Base-by-base conservation (phyloP, 2,113 vertebrate species). In the Mastomys coucha region DNA sequence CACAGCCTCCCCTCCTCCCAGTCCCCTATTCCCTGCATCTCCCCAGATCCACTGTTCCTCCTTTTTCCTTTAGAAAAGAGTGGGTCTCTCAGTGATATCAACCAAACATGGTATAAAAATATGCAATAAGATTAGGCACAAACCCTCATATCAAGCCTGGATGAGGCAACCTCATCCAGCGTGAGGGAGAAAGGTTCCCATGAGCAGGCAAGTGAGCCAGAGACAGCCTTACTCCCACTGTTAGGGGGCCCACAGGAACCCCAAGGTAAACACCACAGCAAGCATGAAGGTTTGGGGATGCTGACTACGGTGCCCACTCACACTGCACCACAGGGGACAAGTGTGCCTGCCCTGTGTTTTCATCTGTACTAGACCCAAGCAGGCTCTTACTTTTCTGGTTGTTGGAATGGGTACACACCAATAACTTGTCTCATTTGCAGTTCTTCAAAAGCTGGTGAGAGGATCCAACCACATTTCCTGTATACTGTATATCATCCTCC, bases 311-410 rank as follows among this genome's bases (percentile, higher is more conserved):
- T 78, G 36, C 39, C 36, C 39, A 42, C 87, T 76, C 22, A 45
- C 39, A 67, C 31, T 82, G 28, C 10, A 53, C 19, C 49, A 78
- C 14, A 42, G 5, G 33, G 5, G 45, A 33, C 19, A 45, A 63
- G 5, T 20, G 0, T 76, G 12, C 26, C 28, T 75, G 24, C 45
- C 78, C 65, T 2, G 11, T 1, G 56, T 58, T 36, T 36, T 96
- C 56, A 76, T 16, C 77, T 80, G 70, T 24, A 81, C 42, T 11
- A 14, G 63, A 70, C n/a, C 56, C 36, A 51, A 26, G 4, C 10
- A 77, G 33, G 9, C 26, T 88, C 80, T 95, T 84, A 56, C 10
- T 92, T 75, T 63, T 87, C 39, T 87, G 80, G 53, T 95, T 95
- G 67, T 2, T 39, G 87, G 12, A 28, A 86, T 65, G 26, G 7